Evolutionary conservation across 2,113 vertebrate genomes (phyloP), one percentile per base, ranked within the genome.

Genomic region (Asarcornis scutulata): DNA sequence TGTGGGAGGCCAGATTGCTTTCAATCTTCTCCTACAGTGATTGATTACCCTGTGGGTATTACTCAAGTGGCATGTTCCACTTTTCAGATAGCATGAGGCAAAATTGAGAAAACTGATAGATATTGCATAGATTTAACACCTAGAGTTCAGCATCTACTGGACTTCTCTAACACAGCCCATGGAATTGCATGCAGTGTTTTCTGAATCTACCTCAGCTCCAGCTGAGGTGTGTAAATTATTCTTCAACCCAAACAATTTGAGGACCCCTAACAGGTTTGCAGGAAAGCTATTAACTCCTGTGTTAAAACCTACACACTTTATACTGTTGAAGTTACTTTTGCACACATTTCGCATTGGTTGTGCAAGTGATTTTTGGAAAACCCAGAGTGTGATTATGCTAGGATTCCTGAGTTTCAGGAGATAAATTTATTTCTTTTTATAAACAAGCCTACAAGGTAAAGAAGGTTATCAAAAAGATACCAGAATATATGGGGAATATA

Each of bases 1-100:
- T 53, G 93, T 78, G 77, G 95, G 90, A 88, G 52, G 62, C 88
- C 95, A 95, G 90, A 97, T 91, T 95, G 93, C 91, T 90, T 94
- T 86, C 91, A 82, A 0, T 92, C 88, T 96, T 91, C 90, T 86
- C 90, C 73, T 58, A 64, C 73, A 58, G 83, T 86, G 93, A 96
- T 69, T 82, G 95, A 92, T 95, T 93, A 81, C 83, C 32, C 48
- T 52, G 48, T 62, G 83, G 86, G 26, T 86, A 72, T 18, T 75
- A 77, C 90, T 94, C 52, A 83, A 92, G 88, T 66, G 73, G 26
- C 3, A 2, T 4, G 38, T 44, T 86, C 38, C 62, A 58, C 20
- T 71, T 63, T 27, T n/a, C 60, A 63, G 26, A 76, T 58, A 67
- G 56, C 13, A 48, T 2, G 8, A 90, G 64, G 48, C 14, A 69